Base-by-base conservation (phyloP, 2,113 vertebrate species). In the Ailuropoda melanoleuca region DNA sequence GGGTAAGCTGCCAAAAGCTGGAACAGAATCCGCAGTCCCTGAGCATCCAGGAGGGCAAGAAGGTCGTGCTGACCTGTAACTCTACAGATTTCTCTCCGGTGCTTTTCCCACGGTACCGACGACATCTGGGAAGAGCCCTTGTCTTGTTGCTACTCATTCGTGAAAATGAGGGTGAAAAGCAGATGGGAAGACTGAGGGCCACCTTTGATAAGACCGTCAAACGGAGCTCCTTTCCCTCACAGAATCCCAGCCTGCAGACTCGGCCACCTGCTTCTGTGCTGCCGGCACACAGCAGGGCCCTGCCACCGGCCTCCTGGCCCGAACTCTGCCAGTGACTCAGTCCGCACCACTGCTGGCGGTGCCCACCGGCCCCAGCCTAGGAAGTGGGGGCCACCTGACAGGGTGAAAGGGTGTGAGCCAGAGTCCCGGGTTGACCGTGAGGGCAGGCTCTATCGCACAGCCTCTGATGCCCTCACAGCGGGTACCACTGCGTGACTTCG, bases 261-360 rank as follows among this genome's bases (percentile, higher is more conserved):
- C 95, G 72, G 93, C 90, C 66, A 78, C 60, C 39, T 94, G 55
- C 39, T 4, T 96, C 88, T 97, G 93, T 80, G 70, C 60, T n/a
- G 34, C 31, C 37, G 82, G 39, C 17, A 55, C 93, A 93, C 93
- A 84, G 82, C 9, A 8, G 66, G 56, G 43, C 24, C 53, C 82
- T 56, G 24, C 17, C 19, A 12, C 31, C n/a, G 2, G 1, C 75
- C 60, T 68, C 87, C 82, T 93, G 62, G 23, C 37, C 34, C 15
- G 89, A 88, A 92, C 37, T 37, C 64, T 87, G 56, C 34, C 29
- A 48, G 19, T 14, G 18, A 7, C 58, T 26, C 2, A 39, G 48
- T 56, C 56, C 53, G 23, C 53, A 74, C 70, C 81, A 34, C 39
- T 96, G 37, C 17, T 62, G 68, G 11, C 39, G 46, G 58, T 24